Evolutionary conservation across 30 jellyfish, hydroid and myxozoan genomes (phyloP).

Genomic region (Aurelia aurita): DNA sequence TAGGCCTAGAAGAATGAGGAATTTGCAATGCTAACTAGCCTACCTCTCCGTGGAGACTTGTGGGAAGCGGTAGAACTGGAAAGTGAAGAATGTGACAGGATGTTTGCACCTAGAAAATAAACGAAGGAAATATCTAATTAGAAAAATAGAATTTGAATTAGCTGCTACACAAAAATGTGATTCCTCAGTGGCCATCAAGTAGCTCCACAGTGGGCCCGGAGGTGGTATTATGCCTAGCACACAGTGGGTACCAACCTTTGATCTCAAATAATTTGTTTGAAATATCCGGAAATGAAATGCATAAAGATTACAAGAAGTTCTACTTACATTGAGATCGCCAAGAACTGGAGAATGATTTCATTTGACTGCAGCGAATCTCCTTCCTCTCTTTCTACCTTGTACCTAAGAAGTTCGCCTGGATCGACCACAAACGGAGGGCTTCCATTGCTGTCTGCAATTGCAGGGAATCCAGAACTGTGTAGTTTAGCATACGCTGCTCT

Average conservation of each 20-base stretch:
- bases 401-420: conserved; percentile 79
- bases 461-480: conserved; percentile 94
- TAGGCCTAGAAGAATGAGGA: too few species aligned
- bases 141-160: too few species aligned
- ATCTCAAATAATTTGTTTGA: too few species aligned
- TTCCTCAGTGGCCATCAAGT: too few species aligned
- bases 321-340: conserved; percentile 81
- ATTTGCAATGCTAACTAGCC: background rate
- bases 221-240: too few species aligned
- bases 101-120: conserved; percentile 78
- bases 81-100: conserved; percentile 85
- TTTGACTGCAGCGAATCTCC: conserved; percentile 84
- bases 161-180: too few species aligned
- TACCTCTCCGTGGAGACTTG: conserved; percentile 97
- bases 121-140: too few species aligned
- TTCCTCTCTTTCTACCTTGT: conserved; percentile 74
- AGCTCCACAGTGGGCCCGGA: too few species aligned
- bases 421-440: conserved; percentile 89
- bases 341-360: conserved; percentile 86
- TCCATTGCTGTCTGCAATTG: conserved; percentile 85
- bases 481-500: conserved; percentile 87
- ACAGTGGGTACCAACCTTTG: too few species aligned
- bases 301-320: too few species aligned
- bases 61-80: conserved; percentile 96
- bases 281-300: too few species aligned